Evolutionary conservation across 2,888 invertebrate genomes (phyloP), one percentile per base, ranked within the genome.

Genomic region (Holacanthella duospinosa): DNA sequence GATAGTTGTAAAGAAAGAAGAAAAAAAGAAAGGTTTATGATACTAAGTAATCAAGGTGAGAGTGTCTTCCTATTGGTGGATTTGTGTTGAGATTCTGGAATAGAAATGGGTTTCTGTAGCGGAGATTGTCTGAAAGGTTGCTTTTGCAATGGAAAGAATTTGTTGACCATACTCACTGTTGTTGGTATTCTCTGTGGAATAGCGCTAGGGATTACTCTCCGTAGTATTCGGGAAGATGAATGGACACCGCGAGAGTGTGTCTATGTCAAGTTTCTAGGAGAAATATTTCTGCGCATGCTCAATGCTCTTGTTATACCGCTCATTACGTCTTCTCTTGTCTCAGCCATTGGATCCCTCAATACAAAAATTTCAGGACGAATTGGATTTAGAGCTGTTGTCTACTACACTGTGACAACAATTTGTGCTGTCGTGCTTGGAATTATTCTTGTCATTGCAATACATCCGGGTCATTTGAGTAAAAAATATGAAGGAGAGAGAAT

Each of bases 251-350:
- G 95, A 63, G 89, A 94, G 71, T 86, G 92, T 70, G 92, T 93
- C 88, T 95, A 95, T 81, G 85, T 95, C 77, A 88, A 90, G 75
- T 95, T 91, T 78, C 86, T 93, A 1, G 96, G 96, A 44, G 94
- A 95, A 75, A 82, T 97, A 69, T 93, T 97, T 78, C 83, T 97
- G 74, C 83, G 93, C 78, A 95, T 95, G 93, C 82, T 97, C 61
- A 95, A 95, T 80, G 87, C 89, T 74, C 83, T 97, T 70, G 96
- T 97, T 75, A 85, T 97, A 43, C 96, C 97, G 1, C 81, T 97
- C 74, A 83, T 96, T 74, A 86, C 91, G 61, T 86, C 91, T 0
- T 91, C 91, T 25, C 86, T 96, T 63, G 87, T 95, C 61, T 88
- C 92, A 21, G 94, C 95, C 44, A 89, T 95, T 68, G 94, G 93